Percentiles rank a stretch among this genome's conserved stretches.
phyloP scores from a whole-genome alignment of 2,113 vertebrate genomes.

The Brachirus orientalis region DNA sequence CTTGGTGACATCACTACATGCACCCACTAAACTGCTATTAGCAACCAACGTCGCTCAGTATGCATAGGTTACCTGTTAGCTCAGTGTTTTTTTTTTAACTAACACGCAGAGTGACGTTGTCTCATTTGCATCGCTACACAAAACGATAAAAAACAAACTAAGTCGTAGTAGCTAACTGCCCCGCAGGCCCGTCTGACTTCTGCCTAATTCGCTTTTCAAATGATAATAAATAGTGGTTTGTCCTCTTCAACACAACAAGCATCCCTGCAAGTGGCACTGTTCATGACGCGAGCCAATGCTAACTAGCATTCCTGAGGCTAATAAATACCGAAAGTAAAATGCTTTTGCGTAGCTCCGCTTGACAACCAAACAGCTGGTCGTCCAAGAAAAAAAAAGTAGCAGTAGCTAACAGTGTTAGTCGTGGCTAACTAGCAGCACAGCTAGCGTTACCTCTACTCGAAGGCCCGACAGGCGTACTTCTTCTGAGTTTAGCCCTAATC shows the following conservation, averaged over 20 bases:
- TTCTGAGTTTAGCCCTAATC: constrained; percentile 75
- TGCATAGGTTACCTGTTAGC: constrained; percentile 37
- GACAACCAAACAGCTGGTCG: constrained; percentile 14
- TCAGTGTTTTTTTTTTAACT: constrained; percentile 9
- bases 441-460: constrained; percentile 73
- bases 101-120: not conserved
- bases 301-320: constrained; percentile 7
- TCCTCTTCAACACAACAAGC: constrained; percentile 6
- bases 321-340: constrained; percentile 15
- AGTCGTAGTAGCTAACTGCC: not conserved
- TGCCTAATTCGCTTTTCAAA: not conserved
- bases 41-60: not conserved
- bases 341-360: not conserved
- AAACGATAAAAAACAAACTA: constrained; percentile 15
- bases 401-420: constrained; percentile 6
- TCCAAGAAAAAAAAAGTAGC: not conserved
- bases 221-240: not conserved
- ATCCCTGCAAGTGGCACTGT: not conserved
- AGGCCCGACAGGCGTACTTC: constrained; percentile 77
- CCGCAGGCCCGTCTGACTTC: constrained; percentile 25
- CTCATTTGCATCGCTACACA: not conserved
- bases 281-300: constrained; percentile 6
- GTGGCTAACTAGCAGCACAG: constrained; percentile 54
- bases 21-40: constrained; percentile 1
- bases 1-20: not conserved